Evolutionary conservation across 2,797 vertebrate genomes (phyloP).

Genomic region (Acrossocheilus fasciatus): DNA sequence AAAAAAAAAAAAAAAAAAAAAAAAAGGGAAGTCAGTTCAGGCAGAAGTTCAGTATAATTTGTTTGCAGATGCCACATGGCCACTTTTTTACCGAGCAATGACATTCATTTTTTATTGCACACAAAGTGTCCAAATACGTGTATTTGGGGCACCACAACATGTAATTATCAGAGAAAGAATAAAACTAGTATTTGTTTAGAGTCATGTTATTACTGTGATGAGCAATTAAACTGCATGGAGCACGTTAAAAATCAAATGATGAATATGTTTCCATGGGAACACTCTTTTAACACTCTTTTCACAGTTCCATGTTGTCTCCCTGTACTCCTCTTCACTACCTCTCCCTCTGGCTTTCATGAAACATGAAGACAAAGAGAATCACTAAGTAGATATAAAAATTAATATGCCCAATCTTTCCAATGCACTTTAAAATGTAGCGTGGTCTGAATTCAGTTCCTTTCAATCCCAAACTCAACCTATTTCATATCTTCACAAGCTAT

Average conservation of each 20-base stretch:
- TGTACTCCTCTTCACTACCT: conserved; percentile 19
- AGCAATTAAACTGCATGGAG: conserved; percentile 30
- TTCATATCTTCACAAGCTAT: not conserved
- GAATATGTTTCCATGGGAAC: conserved; percentile 45
- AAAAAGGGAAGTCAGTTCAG: not conserved
- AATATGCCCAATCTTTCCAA: conserved; percentile 12
- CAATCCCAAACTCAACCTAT: not conserved
- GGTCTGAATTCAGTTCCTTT: conserved; percentile 6
- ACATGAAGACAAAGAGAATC: conserved; percentile 37
- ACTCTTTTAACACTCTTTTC: conserved; percentile 23
- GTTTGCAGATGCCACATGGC: not conserved
- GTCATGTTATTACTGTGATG: conserved; percentile 1
- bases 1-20: not conserved
- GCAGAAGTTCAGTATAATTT: not conserved
- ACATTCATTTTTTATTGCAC: not conserved
- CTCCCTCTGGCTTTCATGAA: conserved; percentile 37
- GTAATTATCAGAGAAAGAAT: not conserved
- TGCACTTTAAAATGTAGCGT: conserved; percentile 2
- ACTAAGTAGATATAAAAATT: conserved; percentile 36
- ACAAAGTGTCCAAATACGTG: conserved; percentile 16
- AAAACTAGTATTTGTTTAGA: conserved; percentile 17
- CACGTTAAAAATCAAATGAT: conserved; percentile 29
- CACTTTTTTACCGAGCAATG: not conserved
- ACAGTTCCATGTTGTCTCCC: conserved; percentile 20
- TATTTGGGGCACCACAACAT: not conserved